phyloP scores from a whole-genome alignment of 2,113 vertebrate genomes.

The Pardalotus punctatus region DNA sequence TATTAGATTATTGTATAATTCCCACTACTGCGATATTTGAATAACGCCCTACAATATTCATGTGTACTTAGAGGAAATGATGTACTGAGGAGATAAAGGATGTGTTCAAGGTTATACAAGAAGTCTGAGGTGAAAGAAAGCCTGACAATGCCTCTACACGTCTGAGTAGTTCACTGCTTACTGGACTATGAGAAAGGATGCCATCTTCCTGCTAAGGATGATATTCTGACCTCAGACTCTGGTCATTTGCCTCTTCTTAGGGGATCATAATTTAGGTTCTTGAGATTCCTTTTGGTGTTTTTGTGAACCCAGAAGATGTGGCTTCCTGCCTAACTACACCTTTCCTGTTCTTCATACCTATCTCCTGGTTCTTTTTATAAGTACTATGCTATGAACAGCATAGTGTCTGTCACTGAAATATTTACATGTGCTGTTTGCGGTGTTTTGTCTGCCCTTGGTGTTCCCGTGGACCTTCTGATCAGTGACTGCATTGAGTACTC shows the following conservation, averaged over 20 bases:
- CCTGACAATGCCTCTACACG: background rate
- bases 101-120: slow-evolving; percentile 33
- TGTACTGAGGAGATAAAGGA: slow-evolving; percentile 28
- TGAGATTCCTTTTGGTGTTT: background rate
- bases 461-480: background rate
- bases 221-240: background rate
- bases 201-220: background rate
- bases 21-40: slow-evolving; percentile 37
- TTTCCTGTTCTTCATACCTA: background rate
- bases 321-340: background rate
- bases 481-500: background rate
- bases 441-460: background rate
- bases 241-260: background rate
- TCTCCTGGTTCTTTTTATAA: background rate
- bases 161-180: background rate
- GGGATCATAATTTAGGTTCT: background rate
- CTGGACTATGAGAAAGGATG: background rate
- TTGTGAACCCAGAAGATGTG: background rate
- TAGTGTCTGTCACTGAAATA: background rate
- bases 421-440: background rate
- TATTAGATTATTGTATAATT: slow-evolving; percentile 52
- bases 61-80: slow-evolving; percentile 32
- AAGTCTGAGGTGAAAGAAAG: slow-evolving; percentile 13
- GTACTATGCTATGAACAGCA: background rate
- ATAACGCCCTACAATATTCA: slow-evolving; percentile 31